Evolutionary conservation across 2,113 vertebrate species (phyloP).

Genomic region (Coptodon rendalli): DNA sequence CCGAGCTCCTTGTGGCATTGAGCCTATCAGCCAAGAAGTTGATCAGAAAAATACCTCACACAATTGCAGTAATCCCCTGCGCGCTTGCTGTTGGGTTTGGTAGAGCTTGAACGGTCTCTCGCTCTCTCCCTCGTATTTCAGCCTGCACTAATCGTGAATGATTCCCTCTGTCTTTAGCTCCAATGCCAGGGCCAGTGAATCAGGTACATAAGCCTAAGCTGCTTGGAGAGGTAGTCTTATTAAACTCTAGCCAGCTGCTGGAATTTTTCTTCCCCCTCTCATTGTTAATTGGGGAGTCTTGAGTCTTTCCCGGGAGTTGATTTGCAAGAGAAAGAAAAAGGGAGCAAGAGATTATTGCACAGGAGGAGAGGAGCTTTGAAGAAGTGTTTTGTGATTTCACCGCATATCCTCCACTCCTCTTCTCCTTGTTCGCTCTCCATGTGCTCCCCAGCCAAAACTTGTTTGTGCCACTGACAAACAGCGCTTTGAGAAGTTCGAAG

Average conservation of each 20-base stretch:
- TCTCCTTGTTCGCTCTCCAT: conserved; percentile 21
- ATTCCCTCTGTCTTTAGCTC: conserved; percentile 57
- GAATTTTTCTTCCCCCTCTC: conserved; percentile 68
- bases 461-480: conserved; percentile 54
- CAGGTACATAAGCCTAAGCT: conserved; percentile 73
- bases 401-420: conserved; percentile 39
- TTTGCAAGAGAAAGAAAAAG: conserved; percentile 74
- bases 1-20: conserved; percentile 19
- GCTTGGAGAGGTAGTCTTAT: conserved; percentile 73
- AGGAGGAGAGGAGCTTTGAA: conserved; percentile 73
- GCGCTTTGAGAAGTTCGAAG: conserved; percentile 60
- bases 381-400: conserved; percentile 67
- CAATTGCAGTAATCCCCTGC: conserved; percentile 61
- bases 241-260: conserved; percentile 72
- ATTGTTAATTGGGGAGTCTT: conserved; percentile 75
- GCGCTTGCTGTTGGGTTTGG: conserved; percentile 41
- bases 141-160: conserved; percentile 60
- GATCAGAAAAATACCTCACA: conserved; percentile 66
- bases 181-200: conserved; percentile 67
- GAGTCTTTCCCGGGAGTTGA: conserved; percentile 68
- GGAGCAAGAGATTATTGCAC: conserved; percentile 71
- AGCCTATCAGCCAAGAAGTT: conserved; percentile 52
- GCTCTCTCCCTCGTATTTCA: conserved; percentile 50
- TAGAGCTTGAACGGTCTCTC: conserved; percentile 38
- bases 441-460: conserved; percentile 56